Evolutionary conservation across 2,797 vertebrate genomes (phyloP), one percentile per base, ranked within the genome.

Genomic region (Cyclopterus lumpus): DNA sequence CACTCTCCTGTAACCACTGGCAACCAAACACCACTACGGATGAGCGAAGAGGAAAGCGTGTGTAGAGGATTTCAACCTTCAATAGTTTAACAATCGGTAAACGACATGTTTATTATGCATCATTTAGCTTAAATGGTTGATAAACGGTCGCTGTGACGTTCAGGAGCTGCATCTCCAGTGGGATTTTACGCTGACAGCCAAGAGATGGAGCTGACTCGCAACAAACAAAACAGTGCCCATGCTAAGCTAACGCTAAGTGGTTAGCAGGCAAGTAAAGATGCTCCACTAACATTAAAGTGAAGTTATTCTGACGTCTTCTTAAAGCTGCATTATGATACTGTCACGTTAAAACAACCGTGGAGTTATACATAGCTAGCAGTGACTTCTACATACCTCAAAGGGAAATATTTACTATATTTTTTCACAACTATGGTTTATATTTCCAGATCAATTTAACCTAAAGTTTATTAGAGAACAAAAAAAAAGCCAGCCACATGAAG

Each of bases 1-100:
- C 26, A 28, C 26, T 28, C 12, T 44, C 8, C 7, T 46, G 93
- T 94, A 70, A 90, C 93, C 72, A 71, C 0, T 89, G 71, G 89
- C 81, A 93, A 94, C 94, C 89, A 77, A 85, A 84, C 86, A 81
- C 2, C 62, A 1, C 20, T 1, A 26, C 57, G 3, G 54, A 60
- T 8, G 59, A 55, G 26, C 2, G 16, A 5, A 5, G 9, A 34
- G 18, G 3, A 6, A 3, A 30, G 30, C 34, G 18, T 4, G 44
- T 11, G 46, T 18, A 67, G 48, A 40, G 54, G 59, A 59, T 18
- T 30, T 68, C 2, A 62, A 63, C 75, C 53, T 26, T 3, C 24
- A n/a, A 11, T 4, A 2, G 12, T 40, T 40, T 40, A 14, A 15
- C 4, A 40, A 15, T 40, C 16, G 83, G 83, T 88, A 85, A 89